A percentile compares a stretch with the other conserved stretches of the same genome.
These are phyloP conservation scores for Fistularia commersonii DNA, from an alignment of 2,797 vertebrate species.

Conservation along the genomic window DNA sequence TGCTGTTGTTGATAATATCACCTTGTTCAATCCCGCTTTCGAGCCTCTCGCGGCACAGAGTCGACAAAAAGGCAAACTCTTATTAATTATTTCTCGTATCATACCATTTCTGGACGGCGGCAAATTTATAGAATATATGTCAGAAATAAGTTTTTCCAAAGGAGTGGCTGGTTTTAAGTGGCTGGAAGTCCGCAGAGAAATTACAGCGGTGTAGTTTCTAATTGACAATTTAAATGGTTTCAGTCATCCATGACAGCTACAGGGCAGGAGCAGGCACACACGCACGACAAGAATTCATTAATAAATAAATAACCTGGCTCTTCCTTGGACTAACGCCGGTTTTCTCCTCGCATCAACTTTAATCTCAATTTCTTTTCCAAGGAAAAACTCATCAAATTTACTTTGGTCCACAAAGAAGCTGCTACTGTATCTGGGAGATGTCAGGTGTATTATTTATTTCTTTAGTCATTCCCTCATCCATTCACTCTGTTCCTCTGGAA, in stretches of 20 bases:
- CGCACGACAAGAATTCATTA: background rate
- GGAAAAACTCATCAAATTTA: conserved; percentile 27
- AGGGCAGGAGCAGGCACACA: conserved; percentile 2
- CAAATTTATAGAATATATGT: background rate
- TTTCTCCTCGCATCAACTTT: too few relatives aligned
- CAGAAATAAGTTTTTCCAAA: conserved; percentile 12
- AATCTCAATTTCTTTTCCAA: too few relatives aligned
- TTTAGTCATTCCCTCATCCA: too few relatives aligned
- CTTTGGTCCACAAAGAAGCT: conserved; percentile 1
- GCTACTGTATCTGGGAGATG: conserved; percentile 1
- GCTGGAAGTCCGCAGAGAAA: conserved; percentile 41
- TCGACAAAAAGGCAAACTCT: conserved; percentile 7
- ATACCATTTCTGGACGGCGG: conserved; percentile 6
- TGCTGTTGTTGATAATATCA: background rate
- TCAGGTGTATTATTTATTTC: too few relatives aligned
- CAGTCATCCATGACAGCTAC: conserved; percentile 27
- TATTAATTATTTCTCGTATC: conserved; percentile 1
- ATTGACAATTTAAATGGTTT: conserved; percentile 57
- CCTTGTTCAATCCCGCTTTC: background rate
- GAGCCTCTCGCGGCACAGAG: conserved; percentile 5
- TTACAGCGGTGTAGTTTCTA: conserved; percentile 38
- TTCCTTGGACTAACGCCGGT: too few relatives aligned
- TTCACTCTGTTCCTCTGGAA: too few relatives aligned
- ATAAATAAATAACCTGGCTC: too few relatives aligned
- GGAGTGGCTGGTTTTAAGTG: conserved; percentile 13